Evolutionary conservation across 2,797 vertebrate genomes (phyloP).

Genomic region (Manis javanica): DNA sequence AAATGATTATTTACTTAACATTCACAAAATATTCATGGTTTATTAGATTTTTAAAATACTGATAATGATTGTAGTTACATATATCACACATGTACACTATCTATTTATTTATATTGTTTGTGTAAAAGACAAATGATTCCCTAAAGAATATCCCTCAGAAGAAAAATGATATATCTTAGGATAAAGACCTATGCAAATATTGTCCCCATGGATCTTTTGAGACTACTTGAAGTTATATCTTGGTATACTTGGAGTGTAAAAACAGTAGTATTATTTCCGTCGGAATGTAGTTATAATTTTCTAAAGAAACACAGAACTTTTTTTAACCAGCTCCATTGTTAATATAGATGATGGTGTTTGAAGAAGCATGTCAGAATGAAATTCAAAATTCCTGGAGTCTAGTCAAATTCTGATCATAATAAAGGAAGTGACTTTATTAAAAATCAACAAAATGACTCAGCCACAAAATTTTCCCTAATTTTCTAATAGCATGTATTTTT

Average conservation of each 20-base stretch:
- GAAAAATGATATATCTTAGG: background rate
- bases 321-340: background rate
- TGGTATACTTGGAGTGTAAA: background rate
- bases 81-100: background rate
- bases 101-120: background rate
- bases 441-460: background rate
- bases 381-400: background rate
- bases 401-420: background rate
- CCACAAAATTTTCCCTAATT: background rate
- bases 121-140: background rate
- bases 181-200: background rate
- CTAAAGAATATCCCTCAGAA: background rate
- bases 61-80: background rate
- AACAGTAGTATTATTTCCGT: background rate
- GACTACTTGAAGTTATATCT: background rate
- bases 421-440: background rate
- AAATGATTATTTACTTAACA: background rate
- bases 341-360: background rate
- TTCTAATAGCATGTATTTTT: constrained; percentile 55
- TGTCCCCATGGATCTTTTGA: background rate
- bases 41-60: background rate
- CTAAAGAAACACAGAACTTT: background rate
- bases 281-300: background rate
- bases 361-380: background rate
- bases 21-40: background rate